phyloP scores from a whole-genome alignment of 2,888 invertebrate genomes.

The Ditula angustiorana region DNA sequence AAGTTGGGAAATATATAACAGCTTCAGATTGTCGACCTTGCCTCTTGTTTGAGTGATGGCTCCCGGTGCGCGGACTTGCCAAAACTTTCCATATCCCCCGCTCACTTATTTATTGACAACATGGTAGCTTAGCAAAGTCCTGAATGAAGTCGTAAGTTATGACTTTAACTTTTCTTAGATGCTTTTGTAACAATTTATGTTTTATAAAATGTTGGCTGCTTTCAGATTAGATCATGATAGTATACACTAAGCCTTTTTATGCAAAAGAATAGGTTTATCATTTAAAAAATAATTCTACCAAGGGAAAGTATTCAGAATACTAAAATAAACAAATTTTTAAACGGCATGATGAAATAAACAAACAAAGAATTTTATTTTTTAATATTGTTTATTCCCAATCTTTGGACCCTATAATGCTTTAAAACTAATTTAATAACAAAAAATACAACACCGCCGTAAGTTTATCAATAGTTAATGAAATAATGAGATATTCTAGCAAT shows the following conservation, averaged over 20 bases:
- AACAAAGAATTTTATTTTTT: conserved; percentile 78
- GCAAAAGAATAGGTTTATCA: too few species aligned
- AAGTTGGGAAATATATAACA: neutral
- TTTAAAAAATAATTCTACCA: too few species aligned
- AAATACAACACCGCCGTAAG: conserved; percentile 81
- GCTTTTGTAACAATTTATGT: neutral
- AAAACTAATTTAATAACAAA: conserved; percentile 86
- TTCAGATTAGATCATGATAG: too few species aligned
- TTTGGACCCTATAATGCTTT: conserved; percentile 91
- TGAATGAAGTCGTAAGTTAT: conserved; percentile 22
- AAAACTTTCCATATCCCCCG: conserved; percentile 13
- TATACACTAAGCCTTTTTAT: too few species aligned
- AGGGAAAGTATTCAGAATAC: too few species aligned
- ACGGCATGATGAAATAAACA: conserved; percentile 51
- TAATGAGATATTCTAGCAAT: conserved; percentile 61
- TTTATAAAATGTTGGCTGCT: neutral
- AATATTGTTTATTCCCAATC: conserved; percentile 90
- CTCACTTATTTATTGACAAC: conserved; percentile 34
- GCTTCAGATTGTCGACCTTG: conserved; percentile 26
- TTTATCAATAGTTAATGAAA: conserved; percentile 61
- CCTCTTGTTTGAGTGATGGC: conserved; percentile 19
- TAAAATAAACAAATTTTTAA: neutral
- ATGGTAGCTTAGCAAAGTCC: conserved; percentile 30
- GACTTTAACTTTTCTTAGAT: conserved; percentile 16
- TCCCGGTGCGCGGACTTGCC: conserved; percentile 16